A percentile compares a stretch with the other conserved stretches of the same genome.
These are phyloP conservation scores for Choreutis nemorana DNA, from an alignment of 2,888 invertebrate genomes.

Conservation along the genomic window DNA sequence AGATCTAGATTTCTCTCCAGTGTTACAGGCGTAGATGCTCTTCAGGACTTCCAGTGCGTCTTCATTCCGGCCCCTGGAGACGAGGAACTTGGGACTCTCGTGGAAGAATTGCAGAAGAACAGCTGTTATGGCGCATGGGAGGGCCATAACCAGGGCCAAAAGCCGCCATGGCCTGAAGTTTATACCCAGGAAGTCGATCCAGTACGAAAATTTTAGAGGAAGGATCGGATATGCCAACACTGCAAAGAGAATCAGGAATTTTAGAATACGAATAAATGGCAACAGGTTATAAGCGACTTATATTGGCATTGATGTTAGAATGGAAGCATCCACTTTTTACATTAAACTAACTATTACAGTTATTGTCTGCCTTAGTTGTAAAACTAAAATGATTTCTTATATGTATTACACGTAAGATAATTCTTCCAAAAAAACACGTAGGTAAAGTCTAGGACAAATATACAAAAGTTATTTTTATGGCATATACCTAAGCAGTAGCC, in stretches of 20 bases:
- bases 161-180: constrained; percentile 79
- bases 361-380: no score
- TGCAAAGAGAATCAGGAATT: constrained; percentile 20
- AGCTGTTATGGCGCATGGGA: constrained; percentile 71
- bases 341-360: no score
- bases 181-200: constrained; percentile 55
- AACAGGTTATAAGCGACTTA: no score
- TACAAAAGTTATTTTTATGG: no score
- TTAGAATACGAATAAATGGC: not conserved
- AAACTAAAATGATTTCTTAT: no score
- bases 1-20: constrained; percentile 33
- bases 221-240: constrained; percentile 75
- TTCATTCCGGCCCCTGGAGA: constrained; percentile 64
- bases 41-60: constrained; percentile 62
- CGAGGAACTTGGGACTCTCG: constrained; percentile 82
- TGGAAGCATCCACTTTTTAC: no score
- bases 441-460: no score
- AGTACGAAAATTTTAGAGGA: constrained; percentile 60
- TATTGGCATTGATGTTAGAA: no score
- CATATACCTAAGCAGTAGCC: no score
- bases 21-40: constrained; percentile 43
- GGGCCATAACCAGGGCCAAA: constrained; percentile 70
- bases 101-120: constrained; percentile 67
- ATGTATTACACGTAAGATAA: no score
- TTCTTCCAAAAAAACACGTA: no score